Base-by-base conservation (phyloP, 1,140 invertebrate species). In the Varroa destructor region DNA sequence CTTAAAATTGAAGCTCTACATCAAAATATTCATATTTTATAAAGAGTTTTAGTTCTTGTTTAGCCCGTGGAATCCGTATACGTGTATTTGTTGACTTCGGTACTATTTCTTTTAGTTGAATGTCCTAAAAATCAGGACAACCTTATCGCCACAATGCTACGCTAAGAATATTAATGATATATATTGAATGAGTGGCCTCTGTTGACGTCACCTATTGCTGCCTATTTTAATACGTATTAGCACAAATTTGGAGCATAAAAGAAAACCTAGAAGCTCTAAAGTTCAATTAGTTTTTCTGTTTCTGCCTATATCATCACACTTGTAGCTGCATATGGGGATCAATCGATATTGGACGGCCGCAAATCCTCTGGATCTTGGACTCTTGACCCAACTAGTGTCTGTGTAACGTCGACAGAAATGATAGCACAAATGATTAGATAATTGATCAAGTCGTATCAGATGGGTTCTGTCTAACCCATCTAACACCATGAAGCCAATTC, bases 31-130 rank as follows among this genome's bases (percentile, higher is more conserved):
- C 79, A 83, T 82, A 0, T 82, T 87, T 76, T 82, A 84, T 5
- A 79, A 83, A 71, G 82, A 74, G 1, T 54, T 77, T 67, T 75
- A 71, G 56, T 73, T 77, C 1, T 56, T 91, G 0, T 92, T 91
- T 76, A 96, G 95, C 82, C 89, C 92, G 1, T 95, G 80, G 80
- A 79, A 77, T 73, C 74, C 76, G 78, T 79, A 82, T 82, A 74
- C 77, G 76, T 55, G 1, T 4, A 14, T 8, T 8, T 51, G 8
- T 51, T 8, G 3, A 51, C 3, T 51, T 25, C 25, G 25, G 25
- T 51, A 51, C 8, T 5, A 5, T 8, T 51, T 51, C 3, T 8
- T 8, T 51, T 5, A 51, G 46, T 51, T 8, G 46, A 8, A 51
- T 8, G 3, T 51, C 3, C 3, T 51, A 51, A 5, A 51, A 8